A percentile compares a stretch with the other conserved stretches of the same genome.
phyloP scores from a whole-genome alignment of 92 coral and sea anemone species.

The Phymanthus crucifer region DNA sequence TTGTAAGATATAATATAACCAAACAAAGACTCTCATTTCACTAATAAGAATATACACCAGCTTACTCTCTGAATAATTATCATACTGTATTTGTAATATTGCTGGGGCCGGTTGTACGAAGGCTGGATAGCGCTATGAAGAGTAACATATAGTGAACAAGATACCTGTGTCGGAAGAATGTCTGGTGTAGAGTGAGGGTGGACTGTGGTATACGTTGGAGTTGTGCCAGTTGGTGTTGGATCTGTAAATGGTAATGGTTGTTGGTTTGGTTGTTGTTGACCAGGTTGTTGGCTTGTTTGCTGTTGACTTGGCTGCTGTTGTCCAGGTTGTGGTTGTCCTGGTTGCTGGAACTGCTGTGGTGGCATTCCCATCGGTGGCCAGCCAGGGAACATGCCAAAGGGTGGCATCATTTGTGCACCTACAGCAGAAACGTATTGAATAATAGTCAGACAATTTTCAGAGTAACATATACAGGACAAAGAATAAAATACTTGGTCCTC shows the following conservation, averaged over 20 bases:
- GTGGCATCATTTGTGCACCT: slow-evolving; percentile 61
- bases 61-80: too few species aligned
- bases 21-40: too few species aligned
- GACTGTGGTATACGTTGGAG: not conserved
- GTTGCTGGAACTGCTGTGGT: slow-evolving; percentile 57
- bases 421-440: not conserved
- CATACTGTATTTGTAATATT: too few species aligned
- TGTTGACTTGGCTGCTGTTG: slow-evolving; percentile 47
- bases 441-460: not conserved
- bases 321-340: slow-evolving; percentile 44
- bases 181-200: not conserved
- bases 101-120: too few species aligned
- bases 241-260: not conserved
- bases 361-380: slow-evolving; percentile 82
- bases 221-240: not conserved
- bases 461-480: too few species aligned
- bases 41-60: too few species aligned
- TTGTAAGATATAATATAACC: too few species aligned
- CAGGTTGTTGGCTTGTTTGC: slow-evolving; percentile 19
- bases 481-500: too few species aligned
- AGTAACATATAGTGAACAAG: not conserved
- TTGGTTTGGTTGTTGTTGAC: not conserved
- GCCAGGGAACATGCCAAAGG: slow-evolving; percentile 85
- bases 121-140: too few species aligned
- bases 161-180: not conserved